A percentile compares a stretch with the other conserved stretches of the same genome.
Conservation (phyloP, 2,797 vertebrate species). For the Leptodactylus fallax region DNA sequence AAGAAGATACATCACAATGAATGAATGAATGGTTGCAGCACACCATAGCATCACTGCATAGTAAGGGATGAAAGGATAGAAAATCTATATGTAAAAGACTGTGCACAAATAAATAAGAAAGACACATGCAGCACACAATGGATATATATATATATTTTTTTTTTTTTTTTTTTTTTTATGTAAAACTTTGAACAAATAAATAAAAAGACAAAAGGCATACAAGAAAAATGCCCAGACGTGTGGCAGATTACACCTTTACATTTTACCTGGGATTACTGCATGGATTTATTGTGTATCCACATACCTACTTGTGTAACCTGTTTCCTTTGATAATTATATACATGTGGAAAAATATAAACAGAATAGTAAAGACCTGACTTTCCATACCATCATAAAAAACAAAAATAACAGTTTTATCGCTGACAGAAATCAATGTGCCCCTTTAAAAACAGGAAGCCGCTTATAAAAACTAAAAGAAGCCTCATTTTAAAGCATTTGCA, state of each 20-base stretch:
- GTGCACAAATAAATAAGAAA: background rate
- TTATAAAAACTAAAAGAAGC: conserved; percentile 4
- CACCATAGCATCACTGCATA: background rate
- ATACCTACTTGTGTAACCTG: background rate
- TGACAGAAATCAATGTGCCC: background rate
- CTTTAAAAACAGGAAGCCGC: background rate
- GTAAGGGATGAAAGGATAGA: background rate
- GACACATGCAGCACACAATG: too few relatives aligned
- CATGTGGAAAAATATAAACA: background rate
- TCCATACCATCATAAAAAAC: background rate
- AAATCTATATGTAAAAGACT: background rate
- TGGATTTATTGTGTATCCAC: background rate
- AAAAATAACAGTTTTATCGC: conserved; percentile 16
- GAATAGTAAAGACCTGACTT: background rate
- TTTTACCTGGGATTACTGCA: background rate
- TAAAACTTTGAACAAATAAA: too few relatives aligned
- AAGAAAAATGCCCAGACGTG: too few relatives aligned
- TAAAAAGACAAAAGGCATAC: too few relatives aligned
- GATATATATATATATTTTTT: too few relatives aligned
- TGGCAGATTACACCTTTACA: background rate
- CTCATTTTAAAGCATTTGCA: background rate
- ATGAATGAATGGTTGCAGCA: background rate
- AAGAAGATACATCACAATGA: background rate
- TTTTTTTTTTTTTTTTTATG: too few relatives aligned
- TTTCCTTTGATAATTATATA: background rate